Base-by-base conservation (phyloP, 1,140 invertebrate genomes). In the Drosophila suzukii region DNA sequence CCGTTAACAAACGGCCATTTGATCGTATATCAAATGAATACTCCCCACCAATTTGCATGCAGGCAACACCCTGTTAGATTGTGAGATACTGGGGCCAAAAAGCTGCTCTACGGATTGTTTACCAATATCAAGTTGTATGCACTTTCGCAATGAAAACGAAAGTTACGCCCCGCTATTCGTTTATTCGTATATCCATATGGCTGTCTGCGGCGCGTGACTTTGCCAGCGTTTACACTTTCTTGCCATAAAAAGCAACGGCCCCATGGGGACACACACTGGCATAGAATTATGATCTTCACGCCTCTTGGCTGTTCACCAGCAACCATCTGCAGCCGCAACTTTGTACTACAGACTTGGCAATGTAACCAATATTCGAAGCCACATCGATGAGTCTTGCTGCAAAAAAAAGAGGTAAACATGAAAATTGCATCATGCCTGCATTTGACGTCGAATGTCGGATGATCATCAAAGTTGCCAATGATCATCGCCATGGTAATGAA, bases 121-220 rank as follows among this genome's bases (percentile, higher is more conserved):
- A 86, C 71, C 71, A 84, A 81, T 73, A 81, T 84, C 70, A 77
- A 78, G 74, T 78, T 89, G 80, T 84, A 75, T 89, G 84, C 84
- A 89, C 84, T 89, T 89, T 89, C 84, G 84, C 84, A 89, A 89
- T 89, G 84, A 89, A 89, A 89, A 89, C 84, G 84, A 89, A 89
- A 89, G 84, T 89, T 89, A 86, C 62, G 49, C 70, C 71, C 67
- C 68, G 65, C 57, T 59, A 55, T 47, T 30, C 46, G 15, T 41
- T 15, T 39, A 7, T 44, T 32, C 54, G 39, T 59, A 39, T 61
- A n/a, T 27, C 27, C 41, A 39, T 39, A 12, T 27, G 7, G 36
- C 0, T 44, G 56, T 54, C 12, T 66, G 72, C 61, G 60, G 55
- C 75, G 83, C 83, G 84, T 88, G 83, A 88, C 83, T 88, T 62